Conservation (phyloP, 2,113 vertebrate species). For the Noctilio leporinus region DNA sequence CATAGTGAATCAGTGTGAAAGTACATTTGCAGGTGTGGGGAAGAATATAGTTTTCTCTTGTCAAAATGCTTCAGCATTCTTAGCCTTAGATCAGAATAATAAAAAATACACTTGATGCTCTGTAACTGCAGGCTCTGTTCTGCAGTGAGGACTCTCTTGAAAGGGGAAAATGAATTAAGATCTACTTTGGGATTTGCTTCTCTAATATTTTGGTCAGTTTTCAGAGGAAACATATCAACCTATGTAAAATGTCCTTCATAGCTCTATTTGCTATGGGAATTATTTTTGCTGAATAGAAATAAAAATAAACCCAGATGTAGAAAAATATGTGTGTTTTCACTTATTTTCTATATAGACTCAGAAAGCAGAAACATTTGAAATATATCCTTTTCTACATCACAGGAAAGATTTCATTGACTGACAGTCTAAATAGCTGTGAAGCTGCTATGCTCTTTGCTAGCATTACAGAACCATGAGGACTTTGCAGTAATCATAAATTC, state of each 20-base stretch:
- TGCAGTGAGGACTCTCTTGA: not conserved
- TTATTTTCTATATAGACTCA: not conserved
- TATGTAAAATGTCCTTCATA: not conserved
- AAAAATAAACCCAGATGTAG: not conserved
- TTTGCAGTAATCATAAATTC: conserved; percentile 62
- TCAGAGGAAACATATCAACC: not conserved
- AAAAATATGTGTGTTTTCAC: not conserved
- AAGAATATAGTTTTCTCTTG: not conserved
- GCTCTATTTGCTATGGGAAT: not conserved
- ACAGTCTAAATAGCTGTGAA: not conserved
- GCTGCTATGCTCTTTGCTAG: conserved; percentile 22
- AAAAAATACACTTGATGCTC: not conserved
- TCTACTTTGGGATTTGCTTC: not conserved
- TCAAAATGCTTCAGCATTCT: not conserved
- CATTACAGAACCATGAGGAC: not conserved
- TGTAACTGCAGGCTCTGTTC: not conserved
- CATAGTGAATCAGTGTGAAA: not conserved
- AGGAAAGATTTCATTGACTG: conserved; percentile 14
- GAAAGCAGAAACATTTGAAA: not conserved
- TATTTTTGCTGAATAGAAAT: not conserved
- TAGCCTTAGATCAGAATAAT: not conserved
- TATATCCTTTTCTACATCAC: not conserved
- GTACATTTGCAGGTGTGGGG: not conserved
- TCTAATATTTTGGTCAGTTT: not conserved
- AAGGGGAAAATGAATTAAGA: not conserved